Evolutionary conservation across 2,888 invertebrate genomes (phyloP).

Genomic region (Eilema caniola): DNA sequence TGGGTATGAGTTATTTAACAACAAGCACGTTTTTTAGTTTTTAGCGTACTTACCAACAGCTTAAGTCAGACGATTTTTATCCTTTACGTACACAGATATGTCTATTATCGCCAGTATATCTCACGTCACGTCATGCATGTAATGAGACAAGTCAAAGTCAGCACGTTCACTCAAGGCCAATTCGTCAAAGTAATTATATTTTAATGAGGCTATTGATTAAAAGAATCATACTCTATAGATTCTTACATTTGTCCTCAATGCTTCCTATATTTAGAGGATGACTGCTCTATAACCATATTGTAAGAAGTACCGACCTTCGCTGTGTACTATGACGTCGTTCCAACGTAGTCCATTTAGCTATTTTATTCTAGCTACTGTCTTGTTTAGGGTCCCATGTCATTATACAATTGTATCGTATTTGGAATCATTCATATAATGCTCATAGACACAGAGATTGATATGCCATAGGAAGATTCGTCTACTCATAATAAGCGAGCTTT

Average conservation of each 20-base stretch:
- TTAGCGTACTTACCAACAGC: not conserved
- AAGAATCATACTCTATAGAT: not conserved
- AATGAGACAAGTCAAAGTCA: not conserved
- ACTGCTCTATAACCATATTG: not conserved
- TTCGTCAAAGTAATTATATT: not conserved
- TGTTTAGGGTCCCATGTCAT: too few relatives aligned
- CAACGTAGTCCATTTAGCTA: not conserved
- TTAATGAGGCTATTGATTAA: conserved; percentile 3
- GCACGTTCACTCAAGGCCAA: not conserved
- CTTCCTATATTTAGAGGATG: conserved; percentile 12
- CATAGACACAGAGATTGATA: too few relatives aligned
- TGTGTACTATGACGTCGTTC: not conserved
- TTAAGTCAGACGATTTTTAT: not conserved
- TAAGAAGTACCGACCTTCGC: not conserved
- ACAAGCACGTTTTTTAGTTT: not conserved
- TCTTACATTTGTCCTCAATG: not conserved
- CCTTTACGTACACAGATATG: not conserved
- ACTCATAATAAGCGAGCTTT: too few relatives aligned
- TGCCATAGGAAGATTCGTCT: too few relatives aligned
- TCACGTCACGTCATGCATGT: not conserved
- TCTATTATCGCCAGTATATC: not conserved
- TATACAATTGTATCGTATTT: too few relatives aligned
- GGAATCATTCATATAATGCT: too few relatives aligned
- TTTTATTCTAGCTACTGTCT: not conserved
- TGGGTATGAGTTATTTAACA: too few relatives aligned